phyloP scores from a whole-genome alignment of 2,888 invertebrate species.

The Diarsia rubi region DNA sequence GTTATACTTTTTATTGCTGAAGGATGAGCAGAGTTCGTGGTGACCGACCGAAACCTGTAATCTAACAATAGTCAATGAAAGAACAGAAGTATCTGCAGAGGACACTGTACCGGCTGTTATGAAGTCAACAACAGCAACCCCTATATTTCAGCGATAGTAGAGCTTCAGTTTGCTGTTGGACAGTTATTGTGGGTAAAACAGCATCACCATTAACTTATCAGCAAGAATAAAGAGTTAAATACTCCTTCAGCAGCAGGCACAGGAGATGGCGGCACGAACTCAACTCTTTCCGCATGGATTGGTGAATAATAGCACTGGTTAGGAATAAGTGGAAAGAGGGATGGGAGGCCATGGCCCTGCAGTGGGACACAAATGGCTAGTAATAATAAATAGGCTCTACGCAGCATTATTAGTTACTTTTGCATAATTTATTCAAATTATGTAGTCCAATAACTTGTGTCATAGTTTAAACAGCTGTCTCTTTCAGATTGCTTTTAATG shows the following conservation, averaged over 20 bases:
- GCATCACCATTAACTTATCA: background rate
- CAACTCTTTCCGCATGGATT: too few relatives aligned
- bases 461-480: background rate
- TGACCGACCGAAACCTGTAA: background rate
- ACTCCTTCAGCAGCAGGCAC: background rate
- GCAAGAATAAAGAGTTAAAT: too few relatives aligned
- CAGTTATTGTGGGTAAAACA: too few relatives aligned
- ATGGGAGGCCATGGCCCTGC: too few relatives aligned
- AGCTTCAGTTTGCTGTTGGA: background rate
- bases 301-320: too few relatives aligned
- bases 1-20: constrained; percentile 6
- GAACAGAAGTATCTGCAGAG: background rate
- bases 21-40: constrained; percentile 23
- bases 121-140: background rate
- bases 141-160: background rate
- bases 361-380: too few relatives aligned
- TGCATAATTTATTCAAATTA: background rate
- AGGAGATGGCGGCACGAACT: too few relatives aligned
- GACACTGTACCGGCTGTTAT: background rate
- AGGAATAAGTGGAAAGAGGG: too few relatives aligned
- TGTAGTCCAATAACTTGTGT: background rate
- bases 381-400: background rate
- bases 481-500: background rate
- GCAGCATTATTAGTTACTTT: background rate
- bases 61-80: background rate